Evolutionary conservation across 2,888 invertebrate genomes (phyloP), one percentile per base, ranked within the genome.

Genomic region (Sepiola atlantica): DNA sequence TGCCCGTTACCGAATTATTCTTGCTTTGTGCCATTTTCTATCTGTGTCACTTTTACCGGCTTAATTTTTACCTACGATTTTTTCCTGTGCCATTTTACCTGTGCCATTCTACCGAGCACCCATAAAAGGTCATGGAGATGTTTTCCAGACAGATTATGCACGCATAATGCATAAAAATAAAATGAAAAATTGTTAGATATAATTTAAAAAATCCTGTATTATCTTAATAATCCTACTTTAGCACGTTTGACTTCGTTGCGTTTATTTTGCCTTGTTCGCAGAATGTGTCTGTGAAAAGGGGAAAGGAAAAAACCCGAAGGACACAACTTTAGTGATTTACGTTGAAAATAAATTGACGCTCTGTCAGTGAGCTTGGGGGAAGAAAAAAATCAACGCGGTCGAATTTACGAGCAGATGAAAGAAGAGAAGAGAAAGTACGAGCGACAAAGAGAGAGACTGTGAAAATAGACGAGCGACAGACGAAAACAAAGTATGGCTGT

Each of bases 341-440:
- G n/a, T 16, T 16, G 77, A 32, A n/a, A 77, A 77, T 14, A n/a
- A 77, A 77, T 14, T 32, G 32, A 32, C 32, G 3, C 32, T 32
- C n/a, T 32, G n/a, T 32, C 77, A n/a, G 77, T 45, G 8, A n/a
- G n/a, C 14, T 77, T 28, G 16, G 10, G n/a, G 10, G 32, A 18
- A 77, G 32, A 18, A 77, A n/a, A 61, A 77, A n/a, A 10, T 77
- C 77, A 77, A 77, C 77, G n/a, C 77, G n/a, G n/a, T 16, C n/a
- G 77, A 77, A 77, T 77, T 77, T 77, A 77, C 14, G 77, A 77
- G 77, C 77, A 77, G n/a, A 77, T 77, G 77, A 77, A 77, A 77
- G 77, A 24, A 77, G 32, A 77, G n/a, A 32, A 77, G n/a, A 16
- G 18, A 77, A 45, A 45, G 45, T 4, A 45, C 45, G 45, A 45